Conservation (phyloP, 2,113 vertebrate genomes). For the Proteles cristata region DNA sequence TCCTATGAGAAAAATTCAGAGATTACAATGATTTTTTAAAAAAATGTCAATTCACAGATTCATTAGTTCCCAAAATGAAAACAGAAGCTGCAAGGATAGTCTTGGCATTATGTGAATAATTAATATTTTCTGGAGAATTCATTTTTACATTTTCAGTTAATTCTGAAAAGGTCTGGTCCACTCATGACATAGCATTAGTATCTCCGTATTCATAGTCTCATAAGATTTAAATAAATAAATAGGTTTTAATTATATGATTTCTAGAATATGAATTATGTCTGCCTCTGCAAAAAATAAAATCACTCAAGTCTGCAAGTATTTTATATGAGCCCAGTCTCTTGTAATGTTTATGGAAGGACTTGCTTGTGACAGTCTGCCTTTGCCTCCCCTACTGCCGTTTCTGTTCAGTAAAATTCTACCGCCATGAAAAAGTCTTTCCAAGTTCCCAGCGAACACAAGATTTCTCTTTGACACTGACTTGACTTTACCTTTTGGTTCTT, state of each 20-base stretch:
- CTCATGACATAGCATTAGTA: background rate
- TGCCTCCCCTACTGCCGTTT: background rate
- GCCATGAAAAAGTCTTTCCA: background rate
- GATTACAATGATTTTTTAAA: background rate
- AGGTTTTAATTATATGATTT: background rate
- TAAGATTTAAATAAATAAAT: background rate
- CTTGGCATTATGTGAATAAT: background rate
- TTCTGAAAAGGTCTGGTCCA: background rate
- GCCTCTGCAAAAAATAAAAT: background rate
- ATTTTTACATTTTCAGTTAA: constrained; percentile 27
- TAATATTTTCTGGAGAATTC: background rate
- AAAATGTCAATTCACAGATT: background rate
- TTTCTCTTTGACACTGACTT: background rate
- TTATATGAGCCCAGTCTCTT: background rate
- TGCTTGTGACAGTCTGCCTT: background rate
- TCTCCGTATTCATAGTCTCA: background rate
- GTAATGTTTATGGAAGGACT: background rate
- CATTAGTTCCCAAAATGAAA: background rate
- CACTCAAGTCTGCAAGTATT: background rate
- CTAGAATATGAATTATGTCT: no score
- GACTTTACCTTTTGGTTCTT: background rate
- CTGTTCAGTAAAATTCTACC: background rate
- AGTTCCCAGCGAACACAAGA: background rate
- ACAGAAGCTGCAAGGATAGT: background rate
- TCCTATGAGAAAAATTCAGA: constrained; percentile 11